phyloP scores from a whole-genome alignment of 64 coral and sea anemone genomes.

The Catalaphyllia jardinei region DNA sequence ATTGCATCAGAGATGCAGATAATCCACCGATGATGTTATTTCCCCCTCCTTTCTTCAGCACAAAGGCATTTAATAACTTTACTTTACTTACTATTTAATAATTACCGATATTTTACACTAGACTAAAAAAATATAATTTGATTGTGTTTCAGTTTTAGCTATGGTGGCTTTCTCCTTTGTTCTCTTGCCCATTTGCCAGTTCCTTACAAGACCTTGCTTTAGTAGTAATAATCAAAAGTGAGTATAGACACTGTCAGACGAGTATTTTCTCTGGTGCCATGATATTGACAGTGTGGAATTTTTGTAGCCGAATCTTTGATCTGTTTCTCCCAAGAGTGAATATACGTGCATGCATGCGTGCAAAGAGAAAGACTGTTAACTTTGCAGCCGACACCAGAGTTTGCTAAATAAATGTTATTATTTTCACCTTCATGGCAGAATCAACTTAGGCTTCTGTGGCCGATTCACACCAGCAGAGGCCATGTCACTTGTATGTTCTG shows the following conservation, averaged over 20 bases:
- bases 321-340: too few species aligned
- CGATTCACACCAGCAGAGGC: slow-evolving; percentile 87
- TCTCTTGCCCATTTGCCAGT: slow-evolving; percentile 89
- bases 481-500: slow-evolving; percentile 82
- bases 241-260: slow-evolving; percentile 28
- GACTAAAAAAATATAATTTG: slow-evolving; percentile 3
- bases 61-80: too few species aligned
- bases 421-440: slow-evolving; percentile 37
- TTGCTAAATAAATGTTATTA: not conserved
- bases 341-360: too few species aligned
- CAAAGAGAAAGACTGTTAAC: too few species aligned
- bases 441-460: slow-evolving; percentile 85
- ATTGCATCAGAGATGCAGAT: too few species aligned
- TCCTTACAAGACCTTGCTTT: slow-evolving; percentile 70
- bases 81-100: too few species aligned
- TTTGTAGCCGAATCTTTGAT: too few species aligned
- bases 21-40: too few species aligned
- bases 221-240: slow-evolving; percentile 78
- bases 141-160: slow-evolving; percentile 76
- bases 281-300: too few species aligned
- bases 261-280: too few species aligned
- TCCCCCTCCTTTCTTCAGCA: too few species aligned
- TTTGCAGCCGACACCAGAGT: not conserved
- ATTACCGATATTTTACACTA: too few species aligned
- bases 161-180: slow-evolving; percentile 97